These are phyloP conservation scores for Pectinophora gossypiella DNA, from an alignment of 1,140 invertebrate genomes.

Conservation along the genomic window DNA sequence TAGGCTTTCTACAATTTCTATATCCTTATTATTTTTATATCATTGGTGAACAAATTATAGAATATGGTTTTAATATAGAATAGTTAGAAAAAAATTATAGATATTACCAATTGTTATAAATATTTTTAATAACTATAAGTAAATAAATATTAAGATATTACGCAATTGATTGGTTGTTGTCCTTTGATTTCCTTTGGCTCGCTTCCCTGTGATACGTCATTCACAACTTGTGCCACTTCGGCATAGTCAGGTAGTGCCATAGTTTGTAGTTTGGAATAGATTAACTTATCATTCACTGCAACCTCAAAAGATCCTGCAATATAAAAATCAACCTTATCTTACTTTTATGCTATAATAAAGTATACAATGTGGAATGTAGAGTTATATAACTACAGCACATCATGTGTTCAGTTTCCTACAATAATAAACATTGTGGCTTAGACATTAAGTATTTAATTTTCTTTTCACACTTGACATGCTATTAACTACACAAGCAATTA, in stretches of 20 bases:
- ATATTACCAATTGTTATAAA: background rate
- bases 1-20: no score
- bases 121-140: background rate
- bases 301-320: slow-evolving; percentile 82
- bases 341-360: background rate
- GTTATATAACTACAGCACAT: background rate
- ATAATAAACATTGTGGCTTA: no score
- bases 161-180: slow-evolving; percentile 76
- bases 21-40: no score
- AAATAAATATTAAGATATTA: slow-evolving; percentile 62
- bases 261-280: slow-evolving; percentile 81
- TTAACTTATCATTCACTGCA: slow-evolving; percentile 76
- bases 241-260: slow-evolving; percentile 79
- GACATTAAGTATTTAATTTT: no score
- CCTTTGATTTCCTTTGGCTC: slow-evolving; percentile 70
- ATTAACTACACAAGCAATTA: no score
- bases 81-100: no score
- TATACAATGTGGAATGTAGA: background rate
- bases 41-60: no score
- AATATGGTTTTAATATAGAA: no score
- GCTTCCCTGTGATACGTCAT: slow-evolving; percentile 70
- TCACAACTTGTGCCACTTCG: slow-evolving; percentile 76
- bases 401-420: background rate
- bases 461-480: no score
- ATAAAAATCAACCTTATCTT: no score